phyloP scores from a whole-genome alignment of 2,113 vertebrate genomes.

The Centrocercus urophasianus region DNA sequence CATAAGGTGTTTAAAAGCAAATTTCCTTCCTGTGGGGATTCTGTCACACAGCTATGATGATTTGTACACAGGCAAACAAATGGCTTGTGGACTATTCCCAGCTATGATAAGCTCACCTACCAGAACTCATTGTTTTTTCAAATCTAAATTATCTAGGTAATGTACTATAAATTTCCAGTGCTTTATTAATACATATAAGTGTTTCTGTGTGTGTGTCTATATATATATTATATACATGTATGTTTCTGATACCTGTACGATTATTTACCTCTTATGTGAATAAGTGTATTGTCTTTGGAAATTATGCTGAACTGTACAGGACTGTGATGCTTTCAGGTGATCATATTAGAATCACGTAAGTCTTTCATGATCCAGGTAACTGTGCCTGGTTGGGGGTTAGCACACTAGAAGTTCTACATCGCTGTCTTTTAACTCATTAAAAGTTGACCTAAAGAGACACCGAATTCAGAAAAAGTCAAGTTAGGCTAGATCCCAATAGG shows the following conservation, averaged over 20 bases:
- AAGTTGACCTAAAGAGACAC: neutral
- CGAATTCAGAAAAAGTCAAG: neutral
- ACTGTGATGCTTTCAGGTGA: neutral
- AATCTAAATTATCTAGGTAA: neutral
- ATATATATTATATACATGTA: neutral
- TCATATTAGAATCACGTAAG: neutral
- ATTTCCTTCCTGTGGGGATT: conserved; percentile 37
- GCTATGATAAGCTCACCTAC: neutral
- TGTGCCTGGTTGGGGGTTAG: neutral
- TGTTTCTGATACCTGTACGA: neutral
- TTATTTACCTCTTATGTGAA: neutral
- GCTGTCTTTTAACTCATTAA: neutral
- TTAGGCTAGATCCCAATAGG: neutral
- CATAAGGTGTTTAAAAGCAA: conserved; percentile 16
- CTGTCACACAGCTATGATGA: conserved; percentile 21
- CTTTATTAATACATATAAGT: neutral
- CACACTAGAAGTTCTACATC: accelerated
- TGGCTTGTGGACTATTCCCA: neutral
- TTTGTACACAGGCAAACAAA: neutral
- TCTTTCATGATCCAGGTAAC: neutral
- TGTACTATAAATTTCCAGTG: neutral
- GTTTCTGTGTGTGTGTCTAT: neutral
- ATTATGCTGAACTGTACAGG: neutral
- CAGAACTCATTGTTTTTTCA: neutral
- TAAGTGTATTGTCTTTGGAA: neutral